These are phyloP conservation scores for human (Homo sapiens) DNA, from an alignment of 2,113 vertebrate genomes.

Conservation along the genomic window GRCh38 chr4:148734001-148734500, in stretches of 20 bases:
- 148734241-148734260: not conserved
- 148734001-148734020: not conserved
- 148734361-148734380: not conserved
- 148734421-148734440: not conserved
- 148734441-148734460: not conserved
- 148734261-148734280: not conserved
- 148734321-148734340: not conserved
- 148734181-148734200: not conserved
- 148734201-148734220: not conserved
- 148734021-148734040: not conserved
- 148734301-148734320: conserved; percentile 30
- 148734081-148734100: not conserved
- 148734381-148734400: not conserved
- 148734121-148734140: not conserved
- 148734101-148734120: not conserved
- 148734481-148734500: not conserved
- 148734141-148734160: not conserved
- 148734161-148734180: not conserved
- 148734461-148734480: not conserved
- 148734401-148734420: conserved; percentile 1
- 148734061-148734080: not conserved
- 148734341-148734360: not conserved
- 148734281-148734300: conserved; percentile 1
- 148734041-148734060: not conserved
- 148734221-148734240: not conserved